These are phyloP conservation scores for Ciconia stormi DNA, from an alignment of 2,113 vertebrate genomes.

Conservation along the genomic window DNA sequence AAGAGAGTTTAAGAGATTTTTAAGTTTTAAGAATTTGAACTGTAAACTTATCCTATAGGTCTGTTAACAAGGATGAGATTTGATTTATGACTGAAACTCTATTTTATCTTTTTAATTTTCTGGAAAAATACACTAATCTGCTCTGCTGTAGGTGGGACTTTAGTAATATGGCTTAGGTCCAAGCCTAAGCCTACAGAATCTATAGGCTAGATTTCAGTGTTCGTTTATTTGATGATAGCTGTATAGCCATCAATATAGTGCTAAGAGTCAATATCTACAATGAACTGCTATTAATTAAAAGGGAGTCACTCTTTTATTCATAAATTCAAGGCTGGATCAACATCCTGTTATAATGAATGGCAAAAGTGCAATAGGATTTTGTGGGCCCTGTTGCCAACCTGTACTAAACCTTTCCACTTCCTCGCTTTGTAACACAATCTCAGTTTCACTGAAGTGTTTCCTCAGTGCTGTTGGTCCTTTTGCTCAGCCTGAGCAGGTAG, in stretches of 20 bases:
- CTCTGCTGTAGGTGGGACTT: background rate
- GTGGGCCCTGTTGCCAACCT: background rate
- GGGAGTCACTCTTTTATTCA: background rate
- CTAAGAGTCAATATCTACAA: background rate
- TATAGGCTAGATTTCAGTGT: background rate
- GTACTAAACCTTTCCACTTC: background rate
- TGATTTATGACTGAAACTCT: background rate
- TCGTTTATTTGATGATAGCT: background rate
- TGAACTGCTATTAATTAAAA: background rate
- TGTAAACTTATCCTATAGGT: background rate
- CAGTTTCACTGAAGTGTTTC: background rate
- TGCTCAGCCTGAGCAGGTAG: background rate
- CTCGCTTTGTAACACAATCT: accelerated
- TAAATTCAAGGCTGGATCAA: background rate
- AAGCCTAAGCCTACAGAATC: background rate
- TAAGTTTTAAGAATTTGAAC: background rate
- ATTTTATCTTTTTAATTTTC: background rate
- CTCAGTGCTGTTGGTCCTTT: background rate
- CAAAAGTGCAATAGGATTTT: background rate
- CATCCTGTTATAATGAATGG: background rate
- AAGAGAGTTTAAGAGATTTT: background rate
- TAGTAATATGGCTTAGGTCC: background rate
- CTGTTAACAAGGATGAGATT: background rate
- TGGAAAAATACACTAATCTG: background rate
- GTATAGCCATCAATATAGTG: background rate